Evolutionary conservation across 2,113 vertebrate genomes (phyloP).

Genomic region (Zosterops hypoxanthus): DNA sequence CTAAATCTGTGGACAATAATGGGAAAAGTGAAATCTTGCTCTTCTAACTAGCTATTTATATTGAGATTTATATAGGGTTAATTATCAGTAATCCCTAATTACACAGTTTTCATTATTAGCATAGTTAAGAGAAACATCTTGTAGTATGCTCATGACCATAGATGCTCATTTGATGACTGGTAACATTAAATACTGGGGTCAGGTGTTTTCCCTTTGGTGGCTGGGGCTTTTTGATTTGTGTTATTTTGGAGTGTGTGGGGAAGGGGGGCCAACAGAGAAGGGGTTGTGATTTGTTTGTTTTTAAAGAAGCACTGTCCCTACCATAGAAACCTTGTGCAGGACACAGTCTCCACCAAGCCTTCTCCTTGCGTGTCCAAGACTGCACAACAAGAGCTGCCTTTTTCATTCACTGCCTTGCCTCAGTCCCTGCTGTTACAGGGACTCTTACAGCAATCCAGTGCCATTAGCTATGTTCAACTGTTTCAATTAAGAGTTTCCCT

Average conservation of each 20-base stretch:
- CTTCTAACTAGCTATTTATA: neutral
- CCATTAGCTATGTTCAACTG: neutral
- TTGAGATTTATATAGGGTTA: neutral
- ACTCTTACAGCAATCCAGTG: neutral
- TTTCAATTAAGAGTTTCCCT: neutral
- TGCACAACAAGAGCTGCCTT: neutral
- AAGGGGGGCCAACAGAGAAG: neutral
- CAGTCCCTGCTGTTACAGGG: neutral
- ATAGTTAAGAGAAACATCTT: neutral
- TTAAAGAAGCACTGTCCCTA: neutral
- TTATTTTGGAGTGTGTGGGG: neutral
- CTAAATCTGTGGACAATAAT: neutral
- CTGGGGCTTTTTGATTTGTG: neutral
- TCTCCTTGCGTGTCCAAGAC: neutral
- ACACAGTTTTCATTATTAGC: neutral
- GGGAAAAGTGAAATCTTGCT: neutral
- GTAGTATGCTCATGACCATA: neutral
- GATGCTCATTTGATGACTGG: neutral
- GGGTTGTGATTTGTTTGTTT: neutral
- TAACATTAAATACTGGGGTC: neutral
- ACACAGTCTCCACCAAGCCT: neutral
- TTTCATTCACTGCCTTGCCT: neutral
- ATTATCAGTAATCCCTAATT: neutral
- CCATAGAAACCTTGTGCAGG: accelerated
- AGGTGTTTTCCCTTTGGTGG: accelerated